Conservation (phyloP, 2,113 vertebrate genomes). For the Tragelaphus scriptus region DNA sequence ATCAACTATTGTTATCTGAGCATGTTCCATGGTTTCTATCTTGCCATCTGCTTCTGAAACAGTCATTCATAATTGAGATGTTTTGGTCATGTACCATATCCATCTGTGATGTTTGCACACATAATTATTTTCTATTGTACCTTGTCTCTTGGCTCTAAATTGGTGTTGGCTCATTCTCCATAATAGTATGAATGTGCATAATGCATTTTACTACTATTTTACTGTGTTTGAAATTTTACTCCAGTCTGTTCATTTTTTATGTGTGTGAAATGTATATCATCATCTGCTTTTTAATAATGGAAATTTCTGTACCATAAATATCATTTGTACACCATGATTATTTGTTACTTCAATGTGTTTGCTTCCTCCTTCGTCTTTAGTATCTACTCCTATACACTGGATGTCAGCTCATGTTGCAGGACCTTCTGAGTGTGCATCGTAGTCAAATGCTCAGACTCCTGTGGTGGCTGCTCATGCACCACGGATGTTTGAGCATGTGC, state of each 20-base stretch:
- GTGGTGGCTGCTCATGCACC: slow-evolving; percentile 50
- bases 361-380: not conserved
- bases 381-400: slow-evolving; percentile 27
- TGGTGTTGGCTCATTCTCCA: not conserved
- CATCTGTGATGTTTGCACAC: not conserved
- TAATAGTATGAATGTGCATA: not conserved
- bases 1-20: not conserved
- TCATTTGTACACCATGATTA: not conserved
- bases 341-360: slow-evolving; percentile 32
- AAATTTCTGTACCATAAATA: slow-evolving; percentile 25
- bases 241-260: not conserved
- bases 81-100: not conserved
- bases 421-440: slow-evolving; percentile 39
- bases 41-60: not conserved
- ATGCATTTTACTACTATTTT: not conserved
- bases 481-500: slow-evolving; percentile 45
- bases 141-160: not conserved
- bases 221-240: not conserved
- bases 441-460: slow-evolving; percentile 61
- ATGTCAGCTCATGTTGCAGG: slow-evolving; percentile 34
- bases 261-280: not conserved
- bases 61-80: not conserved
- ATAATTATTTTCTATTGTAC: not conserved
- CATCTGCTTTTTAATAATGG: slow-evolving; percentile 10
- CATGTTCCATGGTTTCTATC: not conserved